These are phyloP conservation scores for Apocrypta bakeri DNA, from an alignment of 1,140 invertebrate species.

Conservation along the genomic window DNA sequence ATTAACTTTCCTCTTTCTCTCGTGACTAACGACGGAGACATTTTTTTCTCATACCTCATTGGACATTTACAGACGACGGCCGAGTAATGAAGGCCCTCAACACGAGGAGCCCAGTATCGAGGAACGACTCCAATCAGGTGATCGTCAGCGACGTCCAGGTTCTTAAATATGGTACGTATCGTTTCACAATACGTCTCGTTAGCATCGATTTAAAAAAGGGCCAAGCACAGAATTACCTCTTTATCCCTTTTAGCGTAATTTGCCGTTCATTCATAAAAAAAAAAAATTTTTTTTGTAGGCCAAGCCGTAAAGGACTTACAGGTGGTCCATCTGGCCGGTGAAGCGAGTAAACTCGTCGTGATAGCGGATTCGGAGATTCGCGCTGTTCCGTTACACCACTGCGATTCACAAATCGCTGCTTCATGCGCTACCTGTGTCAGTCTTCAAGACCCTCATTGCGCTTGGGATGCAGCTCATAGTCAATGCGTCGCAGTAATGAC, in stretches of 20 bases:
- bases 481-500: slow-evolving; percentile 83
- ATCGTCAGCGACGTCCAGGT: slow-evolving; percentile 73
- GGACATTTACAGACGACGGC: slow-evolving; percentile 84
- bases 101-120: slow-evolving; percentile 77
- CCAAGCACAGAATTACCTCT: too few relatives aligned
- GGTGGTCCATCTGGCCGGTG: slow-evolving; percentile 71
- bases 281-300: slow-evolving; percentile 61
- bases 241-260: too few relatives aligned
- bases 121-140: slow-evolving; percentile 67
- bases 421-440: slow-evolving; percentile 89
- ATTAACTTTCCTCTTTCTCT: neutral
- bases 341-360: slow-evolving; percentile 87
- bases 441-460: slow-evolving; percentile 97
- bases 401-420: slow-evolving; percentile 75
- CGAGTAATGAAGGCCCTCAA: slow-evolving; percentile 95
- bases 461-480: slow-evolving; percentile 89
- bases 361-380: slow-evolving; percentile 91
- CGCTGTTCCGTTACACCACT: slow-evolving; percentile 91
- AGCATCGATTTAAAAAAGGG: neutral
- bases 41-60: slow-evolving; percentile 3
- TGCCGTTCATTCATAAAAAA: neutral
- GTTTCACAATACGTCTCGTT: neutral
- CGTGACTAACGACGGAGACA: neutral
- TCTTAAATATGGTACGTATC: slow-evolving; percentile 69
- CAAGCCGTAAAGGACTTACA: slow-evolving; percentile 70